Evolutionary conservation across 2,797 vertebrate genomes (phyloP), one percentile per base, ranked within the genome.

Genomic region (Coracias cyanogaster): DNA sequence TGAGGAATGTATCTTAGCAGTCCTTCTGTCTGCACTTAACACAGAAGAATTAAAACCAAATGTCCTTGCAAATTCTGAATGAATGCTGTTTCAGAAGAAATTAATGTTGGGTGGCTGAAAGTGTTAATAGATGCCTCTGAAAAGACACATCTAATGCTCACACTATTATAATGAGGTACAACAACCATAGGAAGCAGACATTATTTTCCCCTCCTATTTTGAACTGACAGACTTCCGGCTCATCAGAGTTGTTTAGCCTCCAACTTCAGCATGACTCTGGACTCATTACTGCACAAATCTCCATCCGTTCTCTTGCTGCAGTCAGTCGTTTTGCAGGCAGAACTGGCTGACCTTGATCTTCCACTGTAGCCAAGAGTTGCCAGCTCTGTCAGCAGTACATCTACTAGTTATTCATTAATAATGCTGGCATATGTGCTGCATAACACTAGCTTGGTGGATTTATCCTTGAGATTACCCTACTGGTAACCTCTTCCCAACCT

Each of bases 321-420:
- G 48, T 46, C 69, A 28, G 84, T 41, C 65, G 86, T 91, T 89
- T 60, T 82, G 64, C 89, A 77, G 78, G 91, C 29, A 87, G 31
- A 94, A 86, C 94, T 91, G 91, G 89, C 69, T 85, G 60, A 28
- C 60, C 93, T 85, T 93, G 94, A 73, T 91, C 22, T 77, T 80
- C 79, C 52, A 60, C 64, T 80, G 31, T 80, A 89, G 65, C 84
- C 87, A 35, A 72, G 77, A 85, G 51, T 54, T 92, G 64, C 55
- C 43, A 84, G 43, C 78, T 74, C 57, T 86, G 82, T 96, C 92
- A 95, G 83, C 69, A 86, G 57, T 70, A 58, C 24, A 15, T 86
- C 31, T 86, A 21, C 49, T 61, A 43, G 55, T 88, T 96, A 82
- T 15, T 96, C 22, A 65, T 92, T 86, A 94, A 86, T 84, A 67